Evolutionary conservation across 1,140 invertebrate species (phyloP).

Genomic region (Arctopsyche grandis): DNA sequence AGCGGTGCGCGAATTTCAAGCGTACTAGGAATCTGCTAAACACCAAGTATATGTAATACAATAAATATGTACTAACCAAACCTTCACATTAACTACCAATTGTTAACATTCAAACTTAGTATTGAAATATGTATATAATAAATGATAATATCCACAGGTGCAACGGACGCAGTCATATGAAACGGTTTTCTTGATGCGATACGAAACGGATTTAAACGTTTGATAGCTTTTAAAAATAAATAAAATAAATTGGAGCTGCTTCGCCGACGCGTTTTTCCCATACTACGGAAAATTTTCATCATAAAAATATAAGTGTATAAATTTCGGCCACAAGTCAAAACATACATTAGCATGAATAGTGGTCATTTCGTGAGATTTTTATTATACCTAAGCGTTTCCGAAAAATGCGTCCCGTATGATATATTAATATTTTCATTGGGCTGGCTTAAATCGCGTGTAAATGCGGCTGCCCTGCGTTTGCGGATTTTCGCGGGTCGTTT

Average conservation of each 20-base stretch:
- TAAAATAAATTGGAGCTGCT: neutral
- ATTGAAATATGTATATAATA: no score
- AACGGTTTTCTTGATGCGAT: neutral
- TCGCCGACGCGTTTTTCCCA: neutral
- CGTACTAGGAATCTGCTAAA: no score
- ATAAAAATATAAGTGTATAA: neutral
- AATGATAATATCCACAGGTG: no score
- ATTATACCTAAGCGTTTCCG: no score
- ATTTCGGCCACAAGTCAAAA: slow-evolving; percentile 30
- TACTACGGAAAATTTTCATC: no score
- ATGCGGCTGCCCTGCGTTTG: neutral
- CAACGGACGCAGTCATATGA: no score
- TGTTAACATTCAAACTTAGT: no score
- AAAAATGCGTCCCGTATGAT: slow-evolving; percentile 9
- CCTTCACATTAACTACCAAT: no score
- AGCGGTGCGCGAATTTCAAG: neutral
- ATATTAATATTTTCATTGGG: slow-evolving; percentile 3
- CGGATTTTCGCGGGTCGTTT: neutral
- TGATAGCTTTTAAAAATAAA: neutral
- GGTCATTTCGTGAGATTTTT: neutral
- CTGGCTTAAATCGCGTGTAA: neutral
- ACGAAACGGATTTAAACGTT: neutral
- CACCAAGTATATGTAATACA: no score
- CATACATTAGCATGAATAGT: slow-evolving; percentile 27
- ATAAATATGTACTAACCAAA: no score